Conservation (phyloP, 2,888 invertebrate species). For the Cosmopolites sordidus region DNA sequence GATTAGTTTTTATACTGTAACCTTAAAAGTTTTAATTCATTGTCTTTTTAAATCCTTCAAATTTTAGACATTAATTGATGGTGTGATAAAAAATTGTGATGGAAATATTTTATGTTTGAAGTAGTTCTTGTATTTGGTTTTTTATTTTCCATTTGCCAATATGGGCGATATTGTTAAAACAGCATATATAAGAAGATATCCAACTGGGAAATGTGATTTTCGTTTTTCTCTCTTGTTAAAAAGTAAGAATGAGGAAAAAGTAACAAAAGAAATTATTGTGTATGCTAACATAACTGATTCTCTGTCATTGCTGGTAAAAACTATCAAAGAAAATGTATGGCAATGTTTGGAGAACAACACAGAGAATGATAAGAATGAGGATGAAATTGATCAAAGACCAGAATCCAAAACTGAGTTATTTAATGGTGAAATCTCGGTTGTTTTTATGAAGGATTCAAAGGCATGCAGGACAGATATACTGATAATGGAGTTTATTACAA, state of each 20-base stretch:
- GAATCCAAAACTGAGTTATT: too few species aligned
- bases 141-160: too few species aligned
- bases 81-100: too few species aligned
- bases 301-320: conserved; percentile 23
- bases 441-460: background rate
- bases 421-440: background rate
- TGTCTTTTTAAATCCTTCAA: too few species aligned
- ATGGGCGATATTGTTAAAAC: too few species aligned
- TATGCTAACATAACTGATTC: conserved; percentile 17
- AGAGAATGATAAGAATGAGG: conserved; percentile 10
- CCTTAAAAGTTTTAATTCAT: too few species aligned
- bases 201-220: conserved; percentile 9
- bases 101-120: too few species aligned
- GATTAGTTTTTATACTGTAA: too few species aligned
- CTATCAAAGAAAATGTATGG: conserved; percentile 16
- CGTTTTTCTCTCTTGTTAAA: conserved; percentile 9
- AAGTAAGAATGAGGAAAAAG: conserved; percentile 8
- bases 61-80: too few species aligned
- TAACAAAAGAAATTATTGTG: conserved; percentile 5
- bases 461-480: background rate
- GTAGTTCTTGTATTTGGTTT: too few species aligned
- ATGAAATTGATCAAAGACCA: background rate
- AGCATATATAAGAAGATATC: conserved; percentile 14
- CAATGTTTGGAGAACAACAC: conserved; percentile 3
- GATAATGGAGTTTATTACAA: background rate